Conservation (phyloP, 2,797 vertebrate species). For the Gymnothorax javanicus region DNA sequence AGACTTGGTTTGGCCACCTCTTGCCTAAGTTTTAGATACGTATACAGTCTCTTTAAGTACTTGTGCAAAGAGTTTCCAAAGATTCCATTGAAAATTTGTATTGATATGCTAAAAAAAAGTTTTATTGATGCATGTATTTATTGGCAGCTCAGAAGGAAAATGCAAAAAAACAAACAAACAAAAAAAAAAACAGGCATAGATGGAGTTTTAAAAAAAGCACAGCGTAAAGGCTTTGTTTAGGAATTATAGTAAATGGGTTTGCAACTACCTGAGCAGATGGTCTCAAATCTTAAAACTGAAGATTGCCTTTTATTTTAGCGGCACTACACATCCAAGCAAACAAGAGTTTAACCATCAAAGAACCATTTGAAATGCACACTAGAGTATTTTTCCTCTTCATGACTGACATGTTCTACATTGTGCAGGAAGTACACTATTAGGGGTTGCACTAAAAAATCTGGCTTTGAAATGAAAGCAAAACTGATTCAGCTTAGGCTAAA, state of each 20-base stretch:
- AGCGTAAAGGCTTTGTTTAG: slow-evolving; percentile 11
- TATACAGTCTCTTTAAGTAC: background rate
- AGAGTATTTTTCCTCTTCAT: slow-evolving; percentile 5
- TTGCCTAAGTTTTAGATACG: background rate
- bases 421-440: background rate
- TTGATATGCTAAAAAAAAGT: background rate
- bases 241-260: background rate
- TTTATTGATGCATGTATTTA: slow-evolving; percentile 22
- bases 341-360: background rate
- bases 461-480: slow-evolving; percentile 7
- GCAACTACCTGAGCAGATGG: background rate
- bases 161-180: background rate
- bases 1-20: background rate
- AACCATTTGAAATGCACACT: background rate
- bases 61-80: background rate
- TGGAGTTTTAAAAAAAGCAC: slow-evolving; percentile 16
- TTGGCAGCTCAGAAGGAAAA: slow-evolving; percentile 11
- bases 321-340: background rate
- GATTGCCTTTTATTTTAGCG: slow-evolving; percentile 1
- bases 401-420: background rate
- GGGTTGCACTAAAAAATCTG: background rate
- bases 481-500: background rate
- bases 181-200: background rate
- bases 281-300: background rate
- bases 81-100: slow-evolving; percentile 12